Evolutionary conservation across 2,797 vertebrate genomes (phyloP).

Genomic region (Tapirus indicus): DNA sequence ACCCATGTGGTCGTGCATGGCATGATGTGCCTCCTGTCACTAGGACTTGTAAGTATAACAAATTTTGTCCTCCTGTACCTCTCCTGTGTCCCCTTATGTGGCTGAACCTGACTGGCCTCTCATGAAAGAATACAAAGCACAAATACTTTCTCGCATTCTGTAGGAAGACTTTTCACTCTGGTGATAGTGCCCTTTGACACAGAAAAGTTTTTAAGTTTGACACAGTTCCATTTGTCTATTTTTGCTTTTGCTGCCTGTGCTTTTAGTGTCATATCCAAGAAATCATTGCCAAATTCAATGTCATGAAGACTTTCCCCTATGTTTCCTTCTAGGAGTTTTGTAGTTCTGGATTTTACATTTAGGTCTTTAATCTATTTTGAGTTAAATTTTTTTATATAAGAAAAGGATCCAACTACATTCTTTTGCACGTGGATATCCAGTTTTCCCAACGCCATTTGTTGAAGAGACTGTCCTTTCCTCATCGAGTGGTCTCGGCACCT

Average conservation of each 20-base stretch:
- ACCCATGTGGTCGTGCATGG: background rate
- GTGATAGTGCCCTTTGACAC: background rate
- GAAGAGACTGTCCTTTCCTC: background rate
- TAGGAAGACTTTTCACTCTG: background rate
- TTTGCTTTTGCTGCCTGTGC: background rate
- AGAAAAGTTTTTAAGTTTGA: background rate
- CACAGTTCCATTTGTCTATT: background rate
- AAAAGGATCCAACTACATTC: background rate
- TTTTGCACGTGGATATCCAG: background rate
- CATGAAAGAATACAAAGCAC: background rate
- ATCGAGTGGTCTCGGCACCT: background rate
- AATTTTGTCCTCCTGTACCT: background rate
- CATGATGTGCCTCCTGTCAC: background rate
- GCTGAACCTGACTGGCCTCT: background rate
- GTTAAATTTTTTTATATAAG: background rate
- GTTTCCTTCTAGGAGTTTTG: background rate
- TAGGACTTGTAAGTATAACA: background rate
- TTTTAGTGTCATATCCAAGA: background rate
- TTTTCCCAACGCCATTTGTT: background rate
- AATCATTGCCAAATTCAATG: background rate
- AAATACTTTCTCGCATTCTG: background rate
- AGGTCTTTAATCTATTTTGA: background rate
- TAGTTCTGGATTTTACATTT: background rate
- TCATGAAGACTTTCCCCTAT: background rate
- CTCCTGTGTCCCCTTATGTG: background rate